Evolutionary conservation across 2,888 invertebrate species (phyloP).

Genomic region (Ametastegia equiseti): DNA sequence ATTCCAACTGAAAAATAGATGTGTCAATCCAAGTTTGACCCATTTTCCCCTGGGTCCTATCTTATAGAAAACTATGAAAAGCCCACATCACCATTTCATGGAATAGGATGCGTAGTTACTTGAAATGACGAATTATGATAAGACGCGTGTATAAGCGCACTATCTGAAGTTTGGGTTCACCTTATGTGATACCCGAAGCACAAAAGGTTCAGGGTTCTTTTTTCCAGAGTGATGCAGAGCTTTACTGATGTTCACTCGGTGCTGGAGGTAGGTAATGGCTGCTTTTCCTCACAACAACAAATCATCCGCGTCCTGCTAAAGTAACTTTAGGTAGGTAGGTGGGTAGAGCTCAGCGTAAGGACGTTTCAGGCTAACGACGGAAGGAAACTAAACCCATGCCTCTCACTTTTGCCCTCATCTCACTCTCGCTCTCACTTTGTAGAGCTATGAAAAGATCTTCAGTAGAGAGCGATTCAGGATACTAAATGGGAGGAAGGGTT

Average conservation of each 20-base stretch:
- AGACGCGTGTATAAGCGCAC: too few species aligned
- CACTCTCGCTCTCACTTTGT: slow-evolving; percentile 5
- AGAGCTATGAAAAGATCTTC: slow-evolving; percentile 38
- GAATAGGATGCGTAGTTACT: too few species aligned
- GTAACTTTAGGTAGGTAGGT: slow-evolving; percentile 16
- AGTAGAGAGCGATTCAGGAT: slow-evolving; percentile 3
- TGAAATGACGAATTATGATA: too few species aligned
- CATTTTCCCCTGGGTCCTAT: too few species aligned
- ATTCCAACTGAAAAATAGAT: too few species aligned
- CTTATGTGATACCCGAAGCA: not conserved
- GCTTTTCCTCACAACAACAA: slow-evolving; percentile 31
- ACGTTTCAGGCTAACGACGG: slow-evolving; percentile 35
- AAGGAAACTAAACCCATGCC: slow-evolving; percentile 26
- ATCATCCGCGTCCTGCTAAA: slow-evolving; percentile 34
- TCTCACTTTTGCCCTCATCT: not conserved
- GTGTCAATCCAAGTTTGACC: too few species aligned
- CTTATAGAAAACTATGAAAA: too few species aligned
- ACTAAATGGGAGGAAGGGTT: slow-evolving; percentile 18
- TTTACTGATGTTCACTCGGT: not conserved
- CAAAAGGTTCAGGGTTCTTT: not conserved
- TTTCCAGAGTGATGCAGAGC: not conserved
- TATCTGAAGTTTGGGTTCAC: too few species aligned
- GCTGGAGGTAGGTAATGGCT: slow-evolving; percentile 24
- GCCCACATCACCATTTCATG: too few species aligned
- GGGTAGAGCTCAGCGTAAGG: slow-evolving; percentile 9